phyloP scores from a whole-genome alignment of 30 jellyfish, hydroid and myxozoan species.

The Aurelia aurita region DNA sequence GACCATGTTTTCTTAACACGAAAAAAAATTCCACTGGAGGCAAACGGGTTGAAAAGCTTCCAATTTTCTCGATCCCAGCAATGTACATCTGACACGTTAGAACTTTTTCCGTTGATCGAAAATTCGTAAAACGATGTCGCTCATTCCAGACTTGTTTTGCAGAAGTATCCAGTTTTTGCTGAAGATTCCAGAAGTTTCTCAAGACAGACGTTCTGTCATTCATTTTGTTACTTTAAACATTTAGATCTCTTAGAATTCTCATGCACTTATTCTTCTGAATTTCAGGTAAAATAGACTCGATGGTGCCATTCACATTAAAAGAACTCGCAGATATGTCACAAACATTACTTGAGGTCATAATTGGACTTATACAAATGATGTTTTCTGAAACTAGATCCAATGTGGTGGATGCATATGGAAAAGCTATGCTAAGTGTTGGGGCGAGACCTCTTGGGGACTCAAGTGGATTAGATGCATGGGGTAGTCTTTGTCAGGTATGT shows the following conservation, averaged over 20 bases:
- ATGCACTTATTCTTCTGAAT: background rate
- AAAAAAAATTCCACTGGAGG: no score
- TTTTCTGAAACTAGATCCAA: slow-evolving; percentile 72
- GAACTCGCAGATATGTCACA: slow-evolving; percentile 80
- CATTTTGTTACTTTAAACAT: no score
- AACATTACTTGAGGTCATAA: slow-evolving; percentile 58
- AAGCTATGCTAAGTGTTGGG: slow-evolving; percentile 69
- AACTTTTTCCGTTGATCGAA: no score
- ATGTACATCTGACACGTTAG: no score
- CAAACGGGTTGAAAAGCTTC: no score
- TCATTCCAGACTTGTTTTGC: no score
- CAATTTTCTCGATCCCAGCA: no score
- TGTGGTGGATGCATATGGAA: slow-evolving; percentile 59
- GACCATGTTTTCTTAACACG: no score
- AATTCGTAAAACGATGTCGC: no score
- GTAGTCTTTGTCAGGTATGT: slow-evolving; percentile 53
- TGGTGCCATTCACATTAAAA: slow-evolving; percentile 79
- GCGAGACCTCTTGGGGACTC: slow-evolving; percentile 71
- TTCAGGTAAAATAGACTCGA: slow-evolving; percentile 43
- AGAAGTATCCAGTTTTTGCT: no score
- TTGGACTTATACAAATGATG: slow-evolving; percentile 80
- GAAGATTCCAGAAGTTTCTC: no score
- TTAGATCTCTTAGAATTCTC: background rate
- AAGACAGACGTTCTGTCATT: no score
- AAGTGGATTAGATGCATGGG: slow-evolving; percentile 49